Evolutionary conservation across 2,888 invertebrate genomes (phyloP).

Genomic region (Spialia ferax): DNA sequence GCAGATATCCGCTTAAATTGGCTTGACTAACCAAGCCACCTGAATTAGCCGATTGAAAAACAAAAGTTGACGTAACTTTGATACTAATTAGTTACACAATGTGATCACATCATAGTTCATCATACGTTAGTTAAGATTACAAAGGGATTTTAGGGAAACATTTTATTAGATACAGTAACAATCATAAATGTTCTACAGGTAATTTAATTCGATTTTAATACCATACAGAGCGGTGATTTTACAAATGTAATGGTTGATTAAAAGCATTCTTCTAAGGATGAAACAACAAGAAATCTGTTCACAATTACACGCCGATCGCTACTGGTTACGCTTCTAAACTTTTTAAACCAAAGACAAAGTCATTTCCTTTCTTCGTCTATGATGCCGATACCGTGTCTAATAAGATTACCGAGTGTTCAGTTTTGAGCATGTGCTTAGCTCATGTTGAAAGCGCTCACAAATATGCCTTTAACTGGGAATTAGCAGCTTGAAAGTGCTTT

Average conservation of each 20-base stretch:
- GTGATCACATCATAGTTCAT: too few relatives aligned
- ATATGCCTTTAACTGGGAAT: background rate
- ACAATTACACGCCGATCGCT: constrained; percentile 62
- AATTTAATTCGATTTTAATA: constrained; percentile 37
- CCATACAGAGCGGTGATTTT: constrained; percentile 48
- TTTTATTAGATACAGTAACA: background rate
- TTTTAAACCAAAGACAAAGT: constrained; percentile 61
- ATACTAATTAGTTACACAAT: background rate
- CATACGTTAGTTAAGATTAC: too few relatives aligned
- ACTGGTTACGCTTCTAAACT: constrained; percentile 54
- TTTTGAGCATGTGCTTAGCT: constrained; percentile 16
- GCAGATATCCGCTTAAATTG: constrained; percentile 35
- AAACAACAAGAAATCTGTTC: constrained; percentile 67
- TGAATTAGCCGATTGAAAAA: constrained; percentile 24
- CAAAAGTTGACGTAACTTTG: background rate
- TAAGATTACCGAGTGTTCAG: constrained; percentile 28
- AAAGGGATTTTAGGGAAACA: too few relatives aligned
- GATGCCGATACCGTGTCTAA: constrained; percentile 29
- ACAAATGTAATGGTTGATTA: constrained; percentile 48
- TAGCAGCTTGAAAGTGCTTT: background rate
- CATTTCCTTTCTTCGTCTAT: constrained; percentile 68
- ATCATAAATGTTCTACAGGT: background rate
- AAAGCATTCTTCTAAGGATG: constrained; percentile 49
- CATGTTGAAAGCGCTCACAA: constrained; percentile 8
- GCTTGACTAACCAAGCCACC: constrained; percentile 21